Evolutionary conservation across 1,140 invertebrate genomes (phyloP).

Genomic region (Pogonognathellus flavescens): DNA sequence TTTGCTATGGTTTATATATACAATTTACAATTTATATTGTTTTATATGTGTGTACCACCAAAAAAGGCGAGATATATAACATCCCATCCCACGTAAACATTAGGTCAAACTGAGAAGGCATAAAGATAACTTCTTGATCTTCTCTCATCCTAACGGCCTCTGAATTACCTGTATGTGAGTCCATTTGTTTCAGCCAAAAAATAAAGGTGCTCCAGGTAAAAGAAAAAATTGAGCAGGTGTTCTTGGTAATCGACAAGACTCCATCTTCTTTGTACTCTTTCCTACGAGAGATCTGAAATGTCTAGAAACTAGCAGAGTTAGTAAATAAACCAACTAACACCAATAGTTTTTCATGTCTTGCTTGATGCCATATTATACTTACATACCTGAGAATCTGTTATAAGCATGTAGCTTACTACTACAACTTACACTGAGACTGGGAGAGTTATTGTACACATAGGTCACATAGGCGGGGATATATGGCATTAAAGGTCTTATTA

Average conservation of each 20-base stretch:
- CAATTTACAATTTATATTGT: too few species aligned
- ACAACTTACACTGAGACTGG: too few species aligned
- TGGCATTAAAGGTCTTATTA: too few species aligned
- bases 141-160: slow-evolving; percentile 31
- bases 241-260: slow-evolving; percentile 34
- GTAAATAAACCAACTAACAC: slow-evolving; percentile 8
- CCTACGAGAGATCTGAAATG: background rate
- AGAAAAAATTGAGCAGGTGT: slow-evolving; percentile 46
- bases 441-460: too few species aligned
- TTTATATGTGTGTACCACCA: too few species aligned
- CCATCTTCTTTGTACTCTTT: slow-evolving; percentile 21
- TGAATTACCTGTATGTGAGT: slow-evolving; percentile 17
- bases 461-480: too few species aligned
- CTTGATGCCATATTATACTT: background rate
- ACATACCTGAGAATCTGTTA: background rate
- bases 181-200: slow-evolving; percentile 28
- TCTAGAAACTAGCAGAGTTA: background rate
- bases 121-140: slow-evolving; percentile 22
- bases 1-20: too few species aligned
- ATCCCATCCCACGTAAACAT: background rate
- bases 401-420: too few species aligned
- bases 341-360: slow-evolving; percentile 25
- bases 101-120: background rate
- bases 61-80: too few species aligned
- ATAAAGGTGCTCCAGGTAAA: slow-evolving; percentile 2